Evolutionary conservation across 2,888 invertebrate species (phyloP), one percentile per base, ranked within the genome.

Genomic region (Lithosia quadra): DNA sequence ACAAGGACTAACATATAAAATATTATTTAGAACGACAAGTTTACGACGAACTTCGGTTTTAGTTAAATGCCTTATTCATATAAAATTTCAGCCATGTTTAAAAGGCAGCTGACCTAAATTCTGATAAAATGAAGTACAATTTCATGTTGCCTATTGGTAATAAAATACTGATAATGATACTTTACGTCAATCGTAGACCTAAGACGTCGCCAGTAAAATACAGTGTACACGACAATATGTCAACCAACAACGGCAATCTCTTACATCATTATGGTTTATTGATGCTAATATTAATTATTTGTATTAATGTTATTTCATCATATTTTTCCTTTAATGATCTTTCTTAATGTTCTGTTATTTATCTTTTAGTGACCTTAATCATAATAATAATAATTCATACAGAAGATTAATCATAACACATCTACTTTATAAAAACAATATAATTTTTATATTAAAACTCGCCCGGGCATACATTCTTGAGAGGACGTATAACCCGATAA

Each of bases 91-190:
- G 68, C 61, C 63, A 22, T 67, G 74, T 74, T 71, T 61, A 69
- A 65, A 71, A 71, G 67, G 69, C 60, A 72, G 70, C 70, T 73
- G 73, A 75, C 73, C 79, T 77, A 78, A 71, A 75, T 77, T 80
- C 68, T 65, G 64, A 73, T 73, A 75, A 72, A 73, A 74, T 66
- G 72, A 74, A 81, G 75, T 75, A 76, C 71, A 69, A 73, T 72
- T 75, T 75, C 71, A 72, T 78, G 74, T 69, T 71, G 57, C 67
- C 71, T 58, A 71, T 74, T 73, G 68, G 73, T 64, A 77, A 80
- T 78, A 76, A 81, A 82, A 80, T 73, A 80, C 75, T 75, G 79
- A 79, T 80, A 80, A 80, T 76, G 77, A 72, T 76, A 72, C 74
- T 79, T 73, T 74, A 80, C 68, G 75, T 82, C 79, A 79, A 77